Conservation (phyloP, 2,113 vertebrate species). For the Jacana jacana region DNA sequence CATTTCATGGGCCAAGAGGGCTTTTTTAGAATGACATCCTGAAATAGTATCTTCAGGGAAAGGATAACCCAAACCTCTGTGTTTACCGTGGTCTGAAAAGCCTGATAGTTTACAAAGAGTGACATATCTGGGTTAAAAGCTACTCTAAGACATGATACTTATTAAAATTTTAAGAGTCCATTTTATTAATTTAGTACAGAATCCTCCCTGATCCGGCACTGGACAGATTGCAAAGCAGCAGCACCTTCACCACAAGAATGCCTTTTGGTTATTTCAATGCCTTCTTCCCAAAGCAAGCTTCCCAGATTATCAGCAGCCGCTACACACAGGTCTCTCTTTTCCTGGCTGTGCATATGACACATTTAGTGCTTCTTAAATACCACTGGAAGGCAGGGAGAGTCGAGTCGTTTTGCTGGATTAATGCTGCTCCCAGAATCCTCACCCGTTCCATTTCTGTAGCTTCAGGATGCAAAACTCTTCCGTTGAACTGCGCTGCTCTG, state of each 20-base stretch:
- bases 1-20: not conserved
- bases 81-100: not conserved
- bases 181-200: slow-evolving; percentile 37
- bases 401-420: not conserved
- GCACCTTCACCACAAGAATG: not conserved
- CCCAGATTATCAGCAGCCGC: not conserved
- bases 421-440: not conserved
- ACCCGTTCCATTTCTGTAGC: not conserved
- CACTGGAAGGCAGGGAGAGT: not conserved
- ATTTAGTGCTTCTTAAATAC: not conserved
- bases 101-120: not conserved
- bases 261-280: not conserved
- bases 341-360: not conserved
- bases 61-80: not conserved
- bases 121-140: slow-evolving; percentile 62
- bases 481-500: not conserved
- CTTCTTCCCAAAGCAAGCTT: not conserved
- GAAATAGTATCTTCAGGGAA: not conserved
- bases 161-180: slow-evolving; percentile 57
- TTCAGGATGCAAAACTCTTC: not conserved
- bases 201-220: not conserved
- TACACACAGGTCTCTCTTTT: not conserved
- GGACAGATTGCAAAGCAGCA: not conserved
- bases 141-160: not conserved
- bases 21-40: not conserved